phyloP scores from a whole-genome alignment of 1,140 invertebrate species.

The Charaxes varanes region DNA sequence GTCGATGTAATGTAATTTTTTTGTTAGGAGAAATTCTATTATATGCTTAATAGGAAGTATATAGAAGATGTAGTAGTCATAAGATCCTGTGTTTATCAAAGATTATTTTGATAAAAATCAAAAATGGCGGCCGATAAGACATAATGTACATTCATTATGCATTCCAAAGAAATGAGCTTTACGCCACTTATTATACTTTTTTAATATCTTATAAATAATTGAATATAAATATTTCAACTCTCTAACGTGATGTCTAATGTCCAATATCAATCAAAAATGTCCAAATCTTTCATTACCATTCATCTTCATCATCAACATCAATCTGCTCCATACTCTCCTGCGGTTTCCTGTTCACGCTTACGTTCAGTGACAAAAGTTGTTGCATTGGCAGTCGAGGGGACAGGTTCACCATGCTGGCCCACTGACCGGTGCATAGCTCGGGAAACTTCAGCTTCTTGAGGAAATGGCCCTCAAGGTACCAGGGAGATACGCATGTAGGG shows the following conservation, averaged over 20 bases:
- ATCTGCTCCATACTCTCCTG: conserved; percentile 63
- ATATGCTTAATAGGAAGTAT: too few species aligned
- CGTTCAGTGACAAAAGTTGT: conserved; percentile 63
- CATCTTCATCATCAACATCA: conserved; percentile 41
- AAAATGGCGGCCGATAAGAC: too few species aligned
- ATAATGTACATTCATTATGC: too few species aligned
- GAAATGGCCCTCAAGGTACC: conserved; percentile 79
- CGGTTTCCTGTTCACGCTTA: conserved; percentile 66
- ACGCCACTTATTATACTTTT: too few species aligned
- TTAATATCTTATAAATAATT: too few species aligned
- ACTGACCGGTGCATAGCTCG: conserved; percentile 87
- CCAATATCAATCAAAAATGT: not conserved
- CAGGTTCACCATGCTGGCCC: conserved; percentile 88
- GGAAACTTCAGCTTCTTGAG: conserved; percentile 84
- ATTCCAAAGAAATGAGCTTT: too few species aligned
- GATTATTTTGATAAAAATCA: too few species aligned
- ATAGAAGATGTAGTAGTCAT: too few species aligned
- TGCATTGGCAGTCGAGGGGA: conserved; percentile 79
- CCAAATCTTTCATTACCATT: conserved; percentile 26
- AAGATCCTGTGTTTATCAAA: too few species aligned
- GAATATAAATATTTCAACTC: not conserved
- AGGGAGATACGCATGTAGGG: conserved; percentile 84
- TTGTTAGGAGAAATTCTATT: too few species aligned
- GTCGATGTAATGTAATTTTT: too few species aligned
- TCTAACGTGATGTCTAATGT: not conserved